Conservation (phyloP, 2,797 vertebrate species). For the Brachyalestes nurse region DNA sequence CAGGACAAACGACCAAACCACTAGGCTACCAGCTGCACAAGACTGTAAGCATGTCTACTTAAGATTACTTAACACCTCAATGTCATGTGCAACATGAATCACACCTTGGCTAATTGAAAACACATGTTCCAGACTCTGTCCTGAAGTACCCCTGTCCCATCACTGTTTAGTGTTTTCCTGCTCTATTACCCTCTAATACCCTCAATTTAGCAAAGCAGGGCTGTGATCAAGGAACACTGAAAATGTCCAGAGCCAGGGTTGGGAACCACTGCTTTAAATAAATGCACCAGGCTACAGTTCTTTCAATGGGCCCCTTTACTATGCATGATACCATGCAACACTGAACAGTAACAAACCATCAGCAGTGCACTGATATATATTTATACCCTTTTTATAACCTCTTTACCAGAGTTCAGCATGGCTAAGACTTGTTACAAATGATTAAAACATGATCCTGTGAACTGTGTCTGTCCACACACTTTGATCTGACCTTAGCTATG, state of each 20-base stretch:
- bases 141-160: neutral
- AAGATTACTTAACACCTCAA: no score
- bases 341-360: neutral
- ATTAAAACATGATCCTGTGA: constrained; percentile 5
- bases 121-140: neutral
- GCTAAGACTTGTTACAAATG: no score
- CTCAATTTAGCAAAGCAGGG: no score
- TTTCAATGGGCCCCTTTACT: neutral
- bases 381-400: neutral
- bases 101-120: neutral
- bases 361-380: neutral
- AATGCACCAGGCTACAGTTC: neutral
- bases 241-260: neutral
- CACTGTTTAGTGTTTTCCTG: neutral
- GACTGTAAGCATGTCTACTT: no score
- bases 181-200: no score
- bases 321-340: neutral
- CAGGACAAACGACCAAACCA: no score
- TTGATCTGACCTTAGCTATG: constrained; percentile 25
- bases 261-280: neutral
- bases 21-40: no score
- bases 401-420: neutral
- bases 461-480: constrained; percentile 9
- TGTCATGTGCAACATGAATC: no score
- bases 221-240: neutral